phyloP scores from a whole-genome alignment of 1,140 invertebrate genomes.

The Monomorium pharaonis region DNA sequence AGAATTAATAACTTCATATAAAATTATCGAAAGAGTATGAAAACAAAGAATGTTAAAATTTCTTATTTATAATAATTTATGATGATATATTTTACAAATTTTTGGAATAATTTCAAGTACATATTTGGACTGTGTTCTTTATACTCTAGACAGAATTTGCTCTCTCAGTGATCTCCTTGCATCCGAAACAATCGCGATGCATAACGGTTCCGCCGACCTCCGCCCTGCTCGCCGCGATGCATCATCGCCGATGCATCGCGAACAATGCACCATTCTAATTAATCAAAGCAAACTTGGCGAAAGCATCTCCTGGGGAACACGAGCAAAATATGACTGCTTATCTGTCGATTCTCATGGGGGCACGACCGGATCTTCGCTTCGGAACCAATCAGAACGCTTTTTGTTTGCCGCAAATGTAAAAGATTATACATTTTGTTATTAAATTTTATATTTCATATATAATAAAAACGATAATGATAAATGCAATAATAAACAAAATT shows the following conservation, averaged over 20 bases:
- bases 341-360: slow-evolving; percentile 49
- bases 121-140: neutral
- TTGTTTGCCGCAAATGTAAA: slow-evolving; percentile 52
- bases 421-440: slow-evolving; percentile 55
- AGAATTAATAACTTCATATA: neutral
- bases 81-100: neutral
- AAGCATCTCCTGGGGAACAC: slow-evolving; percentile 24
- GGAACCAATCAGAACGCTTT: slow-evolving; percentile 56
- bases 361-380: slow-evolving; percentile 68
- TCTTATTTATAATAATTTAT: neutral
- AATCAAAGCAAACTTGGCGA: slow-evolving; percentile 35
- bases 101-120: neutral
- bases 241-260: slow-evolving; percentile 19
- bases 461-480: neutral
- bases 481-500: neutral
- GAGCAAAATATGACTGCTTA: neutral
- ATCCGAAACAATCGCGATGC: slow-evolving; percentile 15
- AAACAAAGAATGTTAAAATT: too few relatives aligned
- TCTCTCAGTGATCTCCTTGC: neutral
- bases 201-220: slow-evolving; percentile 45
- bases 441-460: neutral
- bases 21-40: neutral
- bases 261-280: slow-evolving; percentile 53
- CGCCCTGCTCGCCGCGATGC: slow-evolving; percentile 5
- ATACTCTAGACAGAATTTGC: neutral